phyloP scores from a whole-genome alignment of 2,888 invertebrate species.

The Drosophila ustulata region DNA sequence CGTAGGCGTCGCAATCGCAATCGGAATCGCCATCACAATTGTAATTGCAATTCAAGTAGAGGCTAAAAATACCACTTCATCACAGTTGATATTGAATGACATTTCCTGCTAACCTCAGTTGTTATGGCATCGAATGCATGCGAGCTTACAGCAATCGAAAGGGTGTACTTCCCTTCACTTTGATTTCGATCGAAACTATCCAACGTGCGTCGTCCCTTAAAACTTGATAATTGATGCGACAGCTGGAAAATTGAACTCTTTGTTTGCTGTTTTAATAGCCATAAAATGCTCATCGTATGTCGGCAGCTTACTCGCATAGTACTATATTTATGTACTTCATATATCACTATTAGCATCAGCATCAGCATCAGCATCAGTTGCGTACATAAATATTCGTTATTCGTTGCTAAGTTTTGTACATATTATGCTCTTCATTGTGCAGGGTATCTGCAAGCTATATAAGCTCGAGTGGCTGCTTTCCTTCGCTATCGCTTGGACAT shows the following conservation, averaged over 20 bases:
- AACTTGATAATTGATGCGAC: neutral
- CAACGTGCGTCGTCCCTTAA: too few relatives aligned
- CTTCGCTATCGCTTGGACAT: too few relatives aligned
- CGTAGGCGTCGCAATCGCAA: constrained; percentile 10
- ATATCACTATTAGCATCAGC: constrained; percentile 6
- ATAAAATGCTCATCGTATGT: constrained; percentile 5
- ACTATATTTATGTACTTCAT: neutral
- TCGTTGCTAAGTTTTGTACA: too few relatives aligned
- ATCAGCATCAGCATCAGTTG: neutral
- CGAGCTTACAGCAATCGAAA: neutral
- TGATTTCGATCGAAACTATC: constrained; percentile 2
- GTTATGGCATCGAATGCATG: neutral
- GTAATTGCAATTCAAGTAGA: constrained; percentile 21
- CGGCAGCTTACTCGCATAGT: neutral
- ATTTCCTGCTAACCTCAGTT: constrained; percentile 10
- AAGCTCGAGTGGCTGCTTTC: neutral
- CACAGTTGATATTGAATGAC: constrained; percentile 8
- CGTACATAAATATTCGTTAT: constrained; percentile 8
- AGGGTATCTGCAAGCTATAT: neutral
- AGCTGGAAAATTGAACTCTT: too few relatives aligned
- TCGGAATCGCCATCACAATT: constrained; percentile 9
- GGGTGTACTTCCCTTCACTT: constrained; percentile 3
- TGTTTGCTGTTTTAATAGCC: neutral
- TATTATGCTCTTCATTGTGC: neutral
- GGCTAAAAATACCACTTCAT: constrained; percentile 4